Evolutionary conservation across 1,140 invertebrate species (phyloP), one percentile per base, ranked within the genome.

Genomic region (Cephus cinctus): DNA sequence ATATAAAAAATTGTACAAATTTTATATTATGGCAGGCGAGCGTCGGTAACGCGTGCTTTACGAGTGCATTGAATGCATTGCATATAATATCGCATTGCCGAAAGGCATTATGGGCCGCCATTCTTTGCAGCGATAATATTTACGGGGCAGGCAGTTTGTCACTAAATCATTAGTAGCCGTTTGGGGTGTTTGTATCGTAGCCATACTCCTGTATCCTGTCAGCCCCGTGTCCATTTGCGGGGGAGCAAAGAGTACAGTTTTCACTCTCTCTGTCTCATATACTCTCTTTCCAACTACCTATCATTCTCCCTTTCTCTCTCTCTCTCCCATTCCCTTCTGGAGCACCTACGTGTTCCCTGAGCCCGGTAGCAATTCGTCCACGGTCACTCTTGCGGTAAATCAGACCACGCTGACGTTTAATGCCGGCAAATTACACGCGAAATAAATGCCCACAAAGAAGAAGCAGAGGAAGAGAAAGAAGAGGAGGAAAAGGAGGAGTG

Each of bases 371-470:
- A 59, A 71, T 71, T 73, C 63, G 67, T 68, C 59, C 62, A 63
- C 56, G 64, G 60, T 66, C 58, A 51, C 58, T 61, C 59, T 60
- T 58, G 63, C 63, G 66, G 66, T 74, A 75, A 74, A 76, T 76
- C 71, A 74, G 67, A 47, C 61, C 59, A 59, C 56, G 56, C 56
- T 67, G 71, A 73, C 69, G 63, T 73, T 74, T 70, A 73, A 72
- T 70, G 54, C 68, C 68, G 58, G 69, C 71, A 73, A 72, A 74
- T 74, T 75, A 72, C 68, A 69, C 67, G 71, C 63, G 62, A 70
- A 75, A 73, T 71, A 72, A 74, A 74, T 73, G 67, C 59, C 45
- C 53, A 43, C 54, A 40, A 61, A 51, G 56, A 14, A 36, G 34
- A 12, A 54, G 51, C 57, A 44, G 48, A 43, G 36, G n/a, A n/a